These are phyloP conservation scores for Ferdinandea cuprea DNA, from an alignment of 2,888 invertebrate species.

Conservation along the genomic window DNA sequence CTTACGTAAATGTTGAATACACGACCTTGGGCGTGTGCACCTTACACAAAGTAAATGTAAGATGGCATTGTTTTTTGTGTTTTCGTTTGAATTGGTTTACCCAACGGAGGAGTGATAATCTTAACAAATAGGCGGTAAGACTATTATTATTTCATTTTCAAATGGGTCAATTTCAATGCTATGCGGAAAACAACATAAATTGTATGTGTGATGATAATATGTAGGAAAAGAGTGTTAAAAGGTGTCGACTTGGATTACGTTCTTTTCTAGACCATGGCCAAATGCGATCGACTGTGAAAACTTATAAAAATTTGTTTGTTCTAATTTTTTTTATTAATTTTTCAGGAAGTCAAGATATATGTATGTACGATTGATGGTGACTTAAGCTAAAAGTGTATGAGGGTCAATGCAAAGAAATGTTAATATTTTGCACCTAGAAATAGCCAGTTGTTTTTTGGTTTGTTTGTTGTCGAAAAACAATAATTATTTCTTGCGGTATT, in stretches of 20 bases:
- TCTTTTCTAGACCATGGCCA: slow-evolving; percentile 37
- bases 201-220: background rate
- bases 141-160: slow-evolving; percentile 20
- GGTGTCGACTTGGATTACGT: slow-evolving; percentile 25
- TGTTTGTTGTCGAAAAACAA: no score
- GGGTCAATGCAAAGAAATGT: no score
- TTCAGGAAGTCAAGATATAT: background rate
- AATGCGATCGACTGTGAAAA: slow-evolving; percentile 11
- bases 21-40: slow-evolving; percentile 35
- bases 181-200: slow-evolving; percentile 26
- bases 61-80: slow-evolving; percentile 19
- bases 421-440: no score
- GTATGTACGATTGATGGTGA: no score
- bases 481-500: no score
- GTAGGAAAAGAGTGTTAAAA: slow-evolving; percentile 6
- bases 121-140: slow-evolving; percentile 35
- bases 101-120: slow-evolving; percentile 27
- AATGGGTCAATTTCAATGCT: slow-evolving; percentile 38
- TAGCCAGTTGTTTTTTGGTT: no score
- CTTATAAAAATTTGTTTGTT: slow-evolving; percentile 5
- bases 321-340: slow-evolving; percentile 7
- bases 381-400: no score
- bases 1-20: slow-evolving; percentile 36
- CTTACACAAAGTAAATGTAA: background rate
- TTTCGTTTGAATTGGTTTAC: slow-evolving; percentile 36